These are phyloP conservation scores for Riptortus pedestris DNA, from an alignment of 1,140 invertebrate genomes.

Conservation along the genomic window DNA sequence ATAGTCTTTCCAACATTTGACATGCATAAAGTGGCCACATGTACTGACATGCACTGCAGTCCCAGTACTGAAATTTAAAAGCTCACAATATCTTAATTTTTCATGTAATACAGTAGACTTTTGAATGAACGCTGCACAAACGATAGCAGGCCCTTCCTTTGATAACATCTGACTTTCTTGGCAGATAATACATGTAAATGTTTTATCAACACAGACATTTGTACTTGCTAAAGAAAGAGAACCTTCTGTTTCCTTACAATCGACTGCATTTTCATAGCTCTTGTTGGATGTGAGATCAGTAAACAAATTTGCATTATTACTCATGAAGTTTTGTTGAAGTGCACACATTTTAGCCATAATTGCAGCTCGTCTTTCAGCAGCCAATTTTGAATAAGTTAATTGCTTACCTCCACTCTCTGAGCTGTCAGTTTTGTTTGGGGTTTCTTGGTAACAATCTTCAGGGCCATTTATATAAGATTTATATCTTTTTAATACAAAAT, in stretches of 20 bases:
- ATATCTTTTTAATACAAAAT: too few relatives aligned
- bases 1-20: conserved; percentile 85
- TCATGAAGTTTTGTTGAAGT: conserved; percentile 89
- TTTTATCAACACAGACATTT: conserved; percentile 46
- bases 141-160: conserved; percentile 57
- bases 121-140: conserved; percentile 87
- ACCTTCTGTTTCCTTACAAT: conserved; percentile 40
- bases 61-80: conserved; percentile 53
- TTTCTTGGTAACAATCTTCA: too few relatives aligned
- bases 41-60: conserved; percentile 77
- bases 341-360: conserved; percentile 88
- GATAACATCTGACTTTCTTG: conserved; percentile 79
- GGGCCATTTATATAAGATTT: too few relatives aligned
- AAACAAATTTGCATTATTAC: conserved; percentile 41
- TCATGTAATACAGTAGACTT: conserved; percentile 71
- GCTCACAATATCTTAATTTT: conserved; percentile 32
- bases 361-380: conserved; percentile 70
- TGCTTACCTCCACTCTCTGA: too few relatives aligned
- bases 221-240: conserved; percentile 44
- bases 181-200: conserved; percentile 87
- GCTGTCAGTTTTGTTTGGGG: too few relatives aligned
- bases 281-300: background rate
- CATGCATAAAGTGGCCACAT: conserved; percentile 97
- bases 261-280: conserved; percentile 1
- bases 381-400: conserved; percentile 75